Evolutionary conservation across 2,113 vertebrate species (phyloP).

Genomic region (Gymnocephalus cernua): DNA sequence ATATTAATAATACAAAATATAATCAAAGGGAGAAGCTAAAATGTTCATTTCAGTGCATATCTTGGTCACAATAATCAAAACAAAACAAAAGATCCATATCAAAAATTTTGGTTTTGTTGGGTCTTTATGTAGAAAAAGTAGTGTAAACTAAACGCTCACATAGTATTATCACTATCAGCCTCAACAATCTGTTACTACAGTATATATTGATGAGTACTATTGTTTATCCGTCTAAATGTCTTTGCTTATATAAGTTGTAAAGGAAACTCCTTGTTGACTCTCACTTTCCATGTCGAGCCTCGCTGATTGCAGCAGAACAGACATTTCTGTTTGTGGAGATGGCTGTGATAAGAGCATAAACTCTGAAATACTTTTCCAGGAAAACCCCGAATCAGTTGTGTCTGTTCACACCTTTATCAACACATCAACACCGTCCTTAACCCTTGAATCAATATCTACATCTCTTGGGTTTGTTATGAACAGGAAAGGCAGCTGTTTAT

Average conservation of each 20-base stretch:
- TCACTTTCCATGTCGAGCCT: slow-evolving; percentile 59
- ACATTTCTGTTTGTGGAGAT: slow-evolving; percentile 56
- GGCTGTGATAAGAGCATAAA: slow-evolving; percentile 36
- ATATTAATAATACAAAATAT: background rate
- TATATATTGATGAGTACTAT: background rate
- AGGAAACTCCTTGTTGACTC: slow-evolving; percentile 56
- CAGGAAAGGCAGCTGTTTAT: slow-evolving; percentile 58
- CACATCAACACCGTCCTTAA: slow-evolving; percentile 64
- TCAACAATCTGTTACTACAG: background rate
- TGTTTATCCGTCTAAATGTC: slow-evolving; percentile 23
- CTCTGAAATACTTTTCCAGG: slow-evolving; percentile 27
- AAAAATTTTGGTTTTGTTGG: background rate
- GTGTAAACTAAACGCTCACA: too few relatives aligned
- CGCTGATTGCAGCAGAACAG: slow-evolving; percentile 49
- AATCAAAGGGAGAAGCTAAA: background rate
- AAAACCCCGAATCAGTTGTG: slow-evolving; percentile 12
- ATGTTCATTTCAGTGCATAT: background rate
- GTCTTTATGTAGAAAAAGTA: background rate
- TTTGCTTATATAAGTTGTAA: slow-evolving; percentile 23
- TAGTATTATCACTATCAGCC: background rate
- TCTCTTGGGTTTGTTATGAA: slow-evolving; percentile 43
- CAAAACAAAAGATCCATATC: background rate
- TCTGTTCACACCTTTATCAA: slow-evolving; percentile 53
- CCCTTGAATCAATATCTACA: slow-evolving; percentile 46
- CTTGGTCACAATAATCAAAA: background rate